A percentile compares a stretch with the other conserved stretches of the same genome.
These are phyloP conservation scores for Caenorhabditis imperialis DNA, from an alignment of 2,888 invertebrate species.

Conservation along the genomic window DNA sequence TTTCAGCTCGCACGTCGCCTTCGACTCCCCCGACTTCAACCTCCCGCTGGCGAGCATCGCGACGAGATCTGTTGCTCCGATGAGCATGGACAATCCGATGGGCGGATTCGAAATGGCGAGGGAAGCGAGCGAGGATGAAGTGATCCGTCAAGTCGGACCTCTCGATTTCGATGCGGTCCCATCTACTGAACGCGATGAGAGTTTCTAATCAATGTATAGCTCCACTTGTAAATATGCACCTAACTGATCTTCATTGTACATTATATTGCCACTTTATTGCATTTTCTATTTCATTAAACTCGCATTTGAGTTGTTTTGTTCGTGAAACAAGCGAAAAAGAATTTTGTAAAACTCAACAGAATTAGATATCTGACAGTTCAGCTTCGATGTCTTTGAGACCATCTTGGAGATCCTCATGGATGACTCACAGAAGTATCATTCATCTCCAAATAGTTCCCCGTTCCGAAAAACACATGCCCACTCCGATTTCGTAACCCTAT, in stretches of 20 bases:
- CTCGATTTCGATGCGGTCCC: conserved; percentile 25
- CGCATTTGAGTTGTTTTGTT: too few relatives aligned
- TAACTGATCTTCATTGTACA: not conserved
- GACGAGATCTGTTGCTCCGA: conserved; percentile 12
- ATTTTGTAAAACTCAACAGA: too few relatives aligned
- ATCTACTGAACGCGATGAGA: conserved; percentile 22
- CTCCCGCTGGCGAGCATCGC: conserved; percentile 37
- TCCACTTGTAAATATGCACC: conserved; percentile 15
- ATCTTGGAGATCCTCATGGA: too few relatives aligned
- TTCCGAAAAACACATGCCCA: not conserved
- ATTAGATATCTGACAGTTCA: too few relatives aligned
- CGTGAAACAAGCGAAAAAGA: too few relatives aligned
- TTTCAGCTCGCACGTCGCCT: conserved; percentile 39
- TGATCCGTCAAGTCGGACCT: not conserved
- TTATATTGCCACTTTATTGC: too few relatives aligned
- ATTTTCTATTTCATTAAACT: too few relatives aligned
- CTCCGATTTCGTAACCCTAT: conserved; percentile 15
- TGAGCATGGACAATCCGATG: conserved; percentile 21
- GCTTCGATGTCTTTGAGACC: too few relatives aligned
- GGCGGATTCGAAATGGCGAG: conserved; percentile 24
- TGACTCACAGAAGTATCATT: too few relatives aligned
- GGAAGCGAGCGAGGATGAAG: conserved; percentile 25
- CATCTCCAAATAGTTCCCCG: too few relatives aligned
- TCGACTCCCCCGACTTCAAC: conserved; percentile 36
- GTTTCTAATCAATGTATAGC: conserved; percentile 9